Conservation (phyloP, 2,888 invertebrate species). For the Abrostola tripartita region DNA sequence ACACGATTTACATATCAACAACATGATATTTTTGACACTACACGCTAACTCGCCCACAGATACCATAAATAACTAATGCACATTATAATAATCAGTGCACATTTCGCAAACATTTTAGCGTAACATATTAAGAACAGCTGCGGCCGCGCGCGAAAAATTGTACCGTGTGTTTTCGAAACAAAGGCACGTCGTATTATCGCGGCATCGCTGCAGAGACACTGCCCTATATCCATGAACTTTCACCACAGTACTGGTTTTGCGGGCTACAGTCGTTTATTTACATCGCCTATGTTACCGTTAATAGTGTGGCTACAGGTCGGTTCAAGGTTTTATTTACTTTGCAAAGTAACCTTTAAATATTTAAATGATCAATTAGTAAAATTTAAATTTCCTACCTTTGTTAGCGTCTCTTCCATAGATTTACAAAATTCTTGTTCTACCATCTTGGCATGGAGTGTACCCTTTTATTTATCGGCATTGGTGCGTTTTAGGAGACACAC, state of each 20-base stretch:
- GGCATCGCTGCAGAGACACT: slow-evolving; percentile 57
- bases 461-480: no score
- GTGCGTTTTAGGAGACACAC: no score
- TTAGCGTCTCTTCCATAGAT: no score
- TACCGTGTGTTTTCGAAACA: slow-evolving; percentile 58
- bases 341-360: slow-evolving; percentile 4
- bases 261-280: slow-evolving; percentile 27
- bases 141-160: slow-evolving; percentile 8
- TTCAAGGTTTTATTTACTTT: slow-evolving; percentile 24
- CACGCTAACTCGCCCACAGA: neutral
- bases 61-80: slow-evolving; percentile 5
- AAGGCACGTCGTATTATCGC: slow-evolving; percentile 63
- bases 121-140: slow-evolving; percentile 25
- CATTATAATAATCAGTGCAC: slow-evolving; percentile 6
- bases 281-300: slow-evolving; percentile 23
- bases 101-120: slow-evolving; percentile 15
- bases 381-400: neutral
- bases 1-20: no score
- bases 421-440: no score
- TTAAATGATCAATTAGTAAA: neutral
- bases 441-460: no score
- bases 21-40: no score
- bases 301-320: neutral
- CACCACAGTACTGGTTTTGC: slow-evolving; percentile 56
- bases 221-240: slow-evolving; percentile 61